A percentile compares a stretch with the other conserved stretches of the same genome.
phyloP scores from a whole-genome alignment of 1,140 invertebrate genomes.

The Atta cephalotes region DNA sequence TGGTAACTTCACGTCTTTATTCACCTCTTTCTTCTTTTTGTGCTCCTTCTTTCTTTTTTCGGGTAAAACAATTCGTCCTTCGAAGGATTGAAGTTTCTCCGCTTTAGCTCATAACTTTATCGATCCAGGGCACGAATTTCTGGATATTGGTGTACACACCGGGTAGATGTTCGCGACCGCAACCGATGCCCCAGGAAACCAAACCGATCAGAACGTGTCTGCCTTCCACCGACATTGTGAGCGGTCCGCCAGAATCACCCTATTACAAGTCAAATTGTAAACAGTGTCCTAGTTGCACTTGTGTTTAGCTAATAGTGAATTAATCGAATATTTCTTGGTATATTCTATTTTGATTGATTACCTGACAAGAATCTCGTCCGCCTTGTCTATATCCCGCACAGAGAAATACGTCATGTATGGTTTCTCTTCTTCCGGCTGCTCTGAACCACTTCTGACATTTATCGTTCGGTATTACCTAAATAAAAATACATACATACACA shows the following conservation, averaged over 20 bases:
- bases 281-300: neutral
- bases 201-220: slow-evolving; percentile 94
- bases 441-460: slow-evolving; percentile 96
- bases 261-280: slow-evolving; percentile 78
- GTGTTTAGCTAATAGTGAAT: slow-evolving; percentile 18
- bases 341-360: slow-evolving; percentile 54
- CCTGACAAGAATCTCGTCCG: slow-evolving; percentile 90
- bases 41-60: neutral
- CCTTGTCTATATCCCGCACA: slow-evolving; percentile 97
- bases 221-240: slow-evolving; percentile 93
- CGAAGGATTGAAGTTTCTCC: slow-evolving; percentile 19
- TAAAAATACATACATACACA: neutral
- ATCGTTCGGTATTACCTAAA: slow-evolving; percentile 95
- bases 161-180: slow-evolving; percentile 95
- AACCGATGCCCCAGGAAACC: slow-evolving; percentile 97
- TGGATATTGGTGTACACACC: slow-evolving; percentile 97
- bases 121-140: slow-evolving; percentile 96
- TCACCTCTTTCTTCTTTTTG: neutral
- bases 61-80: neutral
- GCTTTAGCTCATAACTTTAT: slow-evolving; percentile 91
- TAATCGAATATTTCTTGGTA: slow-evolving; percentile 1
- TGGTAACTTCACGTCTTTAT: slow-evolving; percentile 39
- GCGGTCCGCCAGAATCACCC: slow-evolving; percentile 94
- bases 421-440: slow-evolving; percentile 94
- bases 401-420: slow-evolving; percentile 96